These are phyloP conservation scores for Pyxicephalus adspersus DNA, from an alignment of 2,113 vertebrate species.

Conservation along the genomic window DNA sequence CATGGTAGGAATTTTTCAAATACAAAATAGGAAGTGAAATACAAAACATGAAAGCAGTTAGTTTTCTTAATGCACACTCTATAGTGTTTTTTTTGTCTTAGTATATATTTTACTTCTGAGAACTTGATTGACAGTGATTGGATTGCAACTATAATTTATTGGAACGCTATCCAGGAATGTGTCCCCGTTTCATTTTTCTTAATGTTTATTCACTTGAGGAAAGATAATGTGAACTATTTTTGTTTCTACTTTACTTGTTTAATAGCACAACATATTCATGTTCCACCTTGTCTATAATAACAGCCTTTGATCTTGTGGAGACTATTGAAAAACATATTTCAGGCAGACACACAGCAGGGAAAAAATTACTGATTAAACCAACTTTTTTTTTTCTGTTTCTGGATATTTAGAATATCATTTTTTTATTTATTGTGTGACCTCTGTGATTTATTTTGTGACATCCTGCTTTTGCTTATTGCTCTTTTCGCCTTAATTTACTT, in stretches of 20 bases:
- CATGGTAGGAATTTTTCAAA: too few species aligned
- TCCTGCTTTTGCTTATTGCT: slow-evolving; percentile 40
- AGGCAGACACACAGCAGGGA: slow-evolving; percentile 19
- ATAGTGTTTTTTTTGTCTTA: too few species aligned
- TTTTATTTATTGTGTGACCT: slow-evolving; percentile 19
- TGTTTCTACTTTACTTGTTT: slow-evolving; percentile 22
- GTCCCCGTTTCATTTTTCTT: too few species aligned
- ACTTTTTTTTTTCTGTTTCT: not conserved
- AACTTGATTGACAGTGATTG: too few species aligned
- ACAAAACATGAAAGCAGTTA: too few species aligned
- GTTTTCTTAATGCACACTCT: too few species aligned
- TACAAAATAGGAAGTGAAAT: too few species aligned
- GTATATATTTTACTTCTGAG: too few species aligned
- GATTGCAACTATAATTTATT: too few species aligned
- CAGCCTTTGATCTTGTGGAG: slow-evolving; percentile 56
- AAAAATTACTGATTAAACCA: slow-evolving; percentile 4
- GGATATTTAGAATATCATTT: not conserved
- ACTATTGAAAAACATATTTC: slow-evolving; percentile 12
- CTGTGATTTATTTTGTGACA: slow-evolving; percentile 39
- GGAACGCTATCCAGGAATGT: too few species aligned
- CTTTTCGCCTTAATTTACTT: slow-evolving; percentile 57
- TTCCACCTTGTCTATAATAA: slow-evolving; percentile 45
- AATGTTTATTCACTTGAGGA: not conserved
- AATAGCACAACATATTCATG: slow-evolving; percentile 17
- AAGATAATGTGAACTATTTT: not conserved